Evolutionary conservation across 2,113 vertebrate genomes (phyloP), one percentile per base, ranked within the genome.

Genomic region (Dromaius novaehollandiae): DNA sequence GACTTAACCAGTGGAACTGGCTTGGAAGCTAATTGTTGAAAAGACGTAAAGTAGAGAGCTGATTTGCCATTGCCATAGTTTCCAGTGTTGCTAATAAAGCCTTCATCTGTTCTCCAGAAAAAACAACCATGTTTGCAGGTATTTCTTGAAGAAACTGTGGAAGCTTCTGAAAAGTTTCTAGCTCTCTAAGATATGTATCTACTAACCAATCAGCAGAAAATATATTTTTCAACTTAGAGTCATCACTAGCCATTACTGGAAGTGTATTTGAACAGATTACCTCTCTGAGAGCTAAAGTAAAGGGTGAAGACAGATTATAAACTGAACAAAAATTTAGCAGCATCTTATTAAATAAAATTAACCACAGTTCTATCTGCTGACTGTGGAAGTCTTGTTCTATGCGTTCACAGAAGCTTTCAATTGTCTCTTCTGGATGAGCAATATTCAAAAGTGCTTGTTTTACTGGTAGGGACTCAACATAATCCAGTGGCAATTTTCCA

Each of bases 151-250:
- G 94, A 96, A 98, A 95, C 69, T 90, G 87, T 68, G 98, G 96
- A n/a, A 99, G 97, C 71, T 98, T 98, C 91, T 98, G 81, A 96
- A 99, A 94, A 13, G 98, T 98, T 94, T 98, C 98, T 46, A 98
- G 65, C 87, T 99, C 99, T 96, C 97, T 97, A 77, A 97, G 96
- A 94, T 99, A 98, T 12, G 69, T 97, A 85, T 98, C 96, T 48
- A 98, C 94, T 42, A 98, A 93, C 97, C 98, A 98, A 94, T 99
- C 97, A 38, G 74, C 91, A 98, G 98, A 98, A 96, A 94, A 96
- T 61, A 32, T 60, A 22, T 95, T 97, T 84, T 98, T 89, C 70
- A 95, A 96, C 46, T 95, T 93, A 40, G 82, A 86, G 51, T 82
- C 85, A 90, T 81, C 82, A 40, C 5, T 26, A 96, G 82, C 53